Evolutionary conservation across 2,113 vertebrate genomes (phyloP).

Genomic region (Pithys albifrons): DNA sequence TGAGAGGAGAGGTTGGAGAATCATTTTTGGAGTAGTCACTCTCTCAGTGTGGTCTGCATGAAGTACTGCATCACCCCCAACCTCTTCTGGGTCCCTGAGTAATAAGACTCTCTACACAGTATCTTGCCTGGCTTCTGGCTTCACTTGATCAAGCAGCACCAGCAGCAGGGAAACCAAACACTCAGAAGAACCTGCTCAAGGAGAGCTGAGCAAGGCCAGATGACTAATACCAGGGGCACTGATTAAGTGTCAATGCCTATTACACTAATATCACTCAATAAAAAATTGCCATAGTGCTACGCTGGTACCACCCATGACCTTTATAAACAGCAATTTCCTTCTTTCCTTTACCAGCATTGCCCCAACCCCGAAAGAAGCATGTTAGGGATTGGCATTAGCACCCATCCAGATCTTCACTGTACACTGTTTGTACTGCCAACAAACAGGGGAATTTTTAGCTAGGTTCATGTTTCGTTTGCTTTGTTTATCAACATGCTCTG

Average conservation of each 20-base stretch:
- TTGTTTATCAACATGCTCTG: neutral
- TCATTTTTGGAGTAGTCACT: neutral
- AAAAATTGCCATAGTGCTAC: neutral
- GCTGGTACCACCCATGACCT: neutral
- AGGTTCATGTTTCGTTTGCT: neutral
- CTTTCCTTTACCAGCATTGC: neutral
- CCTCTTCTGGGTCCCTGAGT: neutral
- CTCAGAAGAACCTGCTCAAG: neutral
- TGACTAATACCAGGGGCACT: neutral
- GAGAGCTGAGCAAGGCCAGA: neutral
- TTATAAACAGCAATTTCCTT: neutral
- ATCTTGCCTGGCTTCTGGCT: neutral
- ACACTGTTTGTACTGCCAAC: neutral
- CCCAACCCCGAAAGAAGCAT: neutral
- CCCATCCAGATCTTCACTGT: neutral
- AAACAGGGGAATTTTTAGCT: neutral
- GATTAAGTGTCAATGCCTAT: neutral
- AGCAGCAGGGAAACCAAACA: neutral
- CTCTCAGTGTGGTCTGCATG: fast-evolving
- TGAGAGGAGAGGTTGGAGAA: neutral
- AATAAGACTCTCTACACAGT: neutral
- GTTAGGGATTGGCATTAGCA: neutral
- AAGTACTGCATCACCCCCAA: neutral
- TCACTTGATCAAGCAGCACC: neutral
- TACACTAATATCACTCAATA: neutral